Base-by-base conservation (phyloP, 2,888 invertebrate species). In the Acrobasis repandana region DNA sequence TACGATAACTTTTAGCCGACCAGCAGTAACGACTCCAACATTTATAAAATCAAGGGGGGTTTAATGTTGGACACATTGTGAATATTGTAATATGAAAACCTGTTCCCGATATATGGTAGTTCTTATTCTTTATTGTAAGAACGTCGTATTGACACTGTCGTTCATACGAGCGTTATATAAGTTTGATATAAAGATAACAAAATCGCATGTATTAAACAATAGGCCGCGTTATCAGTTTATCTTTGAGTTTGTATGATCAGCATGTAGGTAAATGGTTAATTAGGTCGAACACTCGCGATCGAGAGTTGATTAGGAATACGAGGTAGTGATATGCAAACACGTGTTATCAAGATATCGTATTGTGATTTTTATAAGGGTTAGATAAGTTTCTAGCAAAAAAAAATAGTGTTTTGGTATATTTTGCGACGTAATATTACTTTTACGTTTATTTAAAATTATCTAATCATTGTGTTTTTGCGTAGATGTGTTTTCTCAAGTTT, bases 241-340 rank as follows among this genome's bases (percentile, higher is more conserved):
- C 88, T 78, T 61, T 48, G 65, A 77, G 77, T 76, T 77, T 76
- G 76, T 80, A 73, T 79, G 77, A 77, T 75, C 72, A 75, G 75
- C 75, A 86, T 82, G 74, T 88, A 79, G 86, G 87, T 85, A 85
- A 86, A 82, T 80, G 73, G 79, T 78, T 83, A 88, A 87, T 83
- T 81, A 76, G 89, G 88, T 84, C 86, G 82, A 83, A 82, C 78
- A 79, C 77, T 77, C 74, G 65, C 77, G 73, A 77, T 72, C 74
- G 71, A 77, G 71, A 72, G 74, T 80, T 77, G 82, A 82, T 81
- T 78, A 69, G 64, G 65, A 57, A 58, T 64, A 56, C 51, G 38
- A 59, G 66, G 65, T 68, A 62, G 63, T 58, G 38, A 57, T 47
- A 57, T 57, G 47, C 47, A 34, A 57, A 54, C 54, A 54, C 38